A percentile compares a stretch with the other conserved stretches of the same genome.
These are phyloP conservation scores for Ornithoptera alexandrae DNA, from an alignment of 2,888 invertebrate species.

Conservation along the genomic window DNA sequence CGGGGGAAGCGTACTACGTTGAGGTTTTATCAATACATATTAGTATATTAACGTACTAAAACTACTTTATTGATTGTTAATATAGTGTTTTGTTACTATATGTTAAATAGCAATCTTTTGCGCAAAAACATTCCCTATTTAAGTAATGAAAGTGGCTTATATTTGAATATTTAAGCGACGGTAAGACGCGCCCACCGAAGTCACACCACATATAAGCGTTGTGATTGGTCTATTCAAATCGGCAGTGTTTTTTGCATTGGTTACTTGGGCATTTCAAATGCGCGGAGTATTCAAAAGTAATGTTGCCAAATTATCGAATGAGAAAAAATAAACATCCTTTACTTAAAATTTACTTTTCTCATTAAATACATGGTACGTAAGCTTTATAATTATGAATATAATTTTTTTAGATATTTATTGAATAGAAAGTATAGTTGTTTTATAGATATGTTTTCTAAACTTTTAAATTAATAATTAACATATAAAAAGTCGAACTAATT, in stretches of 20 bases:
- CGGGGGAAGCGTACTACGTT: constrained; percentile 65
- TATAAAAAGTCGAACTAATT: too few species aligned
- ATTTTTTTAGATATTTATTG: too few species aligned
- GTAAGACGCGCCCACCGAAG: constrained; percentile 64
- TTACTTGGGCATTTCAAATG: constrained; percentile 30
- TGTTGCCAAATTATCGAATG: constrained; percentile 15
- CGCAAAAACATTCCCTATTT: constrained; percentile 40
- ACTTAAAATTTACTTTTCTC: too few species aligned
- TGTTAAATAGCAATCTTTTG: constrained; percentile 36
- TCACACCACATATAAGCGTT: constrained; percentile 70
- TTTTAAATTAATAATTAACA: too few species aligned
- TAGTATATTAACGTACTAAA: constrained; percentile 42
- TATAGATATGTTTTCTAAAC: too few species aligned
- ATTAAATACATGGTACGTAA: too few species aligned
- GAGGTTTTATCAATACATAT: constrained; percentile 50
- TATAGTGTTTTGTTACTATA: constrained; percentile 31
- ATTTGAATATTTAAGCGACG: constrained; percentile 38
- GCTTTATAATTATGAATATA: too few species aligned
- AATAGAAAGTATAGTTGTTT: too few species aligned
- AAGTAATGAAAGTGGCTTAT: constrained; percentile 45
- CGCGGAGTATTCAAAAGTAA: constrained; percentile 53
- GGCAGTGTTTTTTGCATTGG: constrained; percentile 54
- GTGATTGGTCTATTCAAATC: constrained; percentile 57
- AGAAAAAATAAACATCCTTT: not conserved
- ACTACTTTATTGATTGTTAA: constrained; percentile 42